phyloP scores from a whole-genome alignment of 1,140 invertebrate species.

The Pseudoatta argentina region DNA sequence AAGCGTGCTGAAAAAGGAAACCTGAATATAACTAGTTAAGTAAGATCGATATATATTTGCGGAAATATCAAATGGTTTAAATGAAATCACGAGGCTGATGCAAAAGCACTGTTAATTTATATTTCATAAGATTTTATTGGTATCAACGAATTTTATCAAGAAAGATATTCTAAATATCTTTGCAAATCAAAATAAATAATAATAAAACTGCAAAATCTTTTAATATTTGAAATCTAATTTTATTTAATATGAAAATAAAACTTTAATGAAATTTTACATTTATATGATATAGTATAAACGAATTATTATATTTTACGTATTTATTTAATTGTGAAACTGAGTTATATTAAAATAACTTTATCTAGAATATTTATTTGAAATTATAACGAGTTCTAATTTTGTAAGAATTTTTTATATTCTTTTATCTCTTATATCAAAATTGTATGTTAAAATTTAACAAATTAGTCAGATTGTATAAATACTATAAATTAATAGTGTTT shows the following conservation, averaged over 20 bases:
- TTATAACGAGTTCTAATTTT: not conserved
- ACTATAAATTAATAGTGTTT: not conserved
- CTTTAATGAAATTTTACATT: not conserved
- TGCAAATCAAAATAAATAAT: not conserved
- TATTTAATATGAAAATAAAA: not conserved
- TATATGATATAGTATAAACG: not conserved
- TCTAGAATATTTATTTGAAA: not conserved
- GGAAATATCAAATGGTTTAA: constrained; percentile 15
- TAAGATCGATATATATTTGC: not conserved
- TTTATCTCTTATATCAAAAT: not conserved
- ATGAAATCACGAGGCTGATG: not conserved
- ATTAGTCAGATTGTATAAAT: not conserved
- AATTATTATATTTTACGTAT: not conserved
- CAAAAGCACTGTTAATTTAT: not conserved
- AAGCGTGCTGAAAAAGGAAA: constrained; percentile 9
- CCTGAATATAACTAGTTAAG: not conserved
- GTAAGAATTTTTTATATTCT: not conserved
- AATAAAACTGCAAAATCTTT: not conserved
- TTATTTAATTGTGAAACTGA: not conserved
- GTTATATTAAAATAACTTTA: not conserved
- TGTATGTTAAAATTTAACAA: not conserved
- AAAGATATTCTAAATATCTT: not conserved
- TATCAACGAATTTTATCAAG: not conserved
- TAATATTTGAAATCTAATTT: not conserved
- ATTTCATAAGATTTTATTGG: not conserved